A percentile compares a stretch with the other conserved stretches of the same genome.
These are phyloP conservation scores for Ditula angustiorana DNA, from an alignment of 2,888 invertebrate species.

Conservation along the genomic window DNA sequence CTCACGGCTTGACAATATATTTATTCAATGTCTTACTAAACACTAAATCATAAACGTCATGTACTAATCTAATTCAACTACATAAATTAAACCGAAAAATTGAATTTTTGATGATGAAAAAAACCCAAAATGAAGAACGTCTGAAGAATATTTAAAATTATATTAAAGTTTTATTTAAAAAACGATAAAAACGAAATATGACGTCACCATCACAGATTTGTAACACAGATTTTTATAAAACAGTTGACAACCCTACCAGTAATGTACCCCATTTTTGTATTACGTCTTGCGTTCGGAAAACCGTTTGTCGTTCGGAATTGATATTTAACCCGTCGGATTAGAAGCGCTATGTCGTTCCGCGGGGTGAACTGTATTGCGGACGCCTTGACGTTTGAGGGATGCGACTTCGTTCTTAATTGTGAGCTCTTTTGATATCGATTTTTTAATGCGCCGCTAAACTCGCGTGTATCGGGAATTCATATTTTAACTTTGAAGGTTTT, in stretches of 20 bases:
- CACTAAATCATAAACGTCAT: too few relatives aligned
- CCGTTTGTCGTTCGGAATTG: slow-evolving; percentile 49
- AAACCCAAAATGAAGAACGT: too few relatives aligned
- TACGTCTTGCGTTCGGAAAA: slow-evolving; percentile 42
- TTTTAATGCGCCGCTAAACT: slow-evolving; percentile 44
- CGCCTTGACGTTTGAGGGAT: slow-evolving; percentile 77
- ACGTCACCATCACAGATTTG: too few relatives aligned
- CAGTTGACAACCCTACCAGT: background rate
- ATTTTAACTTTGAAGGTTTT: slow-evolving; percentile 12
- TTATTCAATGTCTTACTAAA: too few relatives aligned
- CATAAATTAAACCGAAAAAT: too few relatives aligned
- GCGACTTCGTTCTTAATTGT: slow-evolving; percentile 77
- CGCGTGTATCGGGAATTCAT: slow-evolving; percentile 36
- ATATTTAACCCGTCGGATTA: slow-evolving; percentile 49
- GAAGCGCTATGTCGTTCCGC: slow-evolving; percentile 38
- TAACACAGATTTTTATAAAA: too few relatives aligned
- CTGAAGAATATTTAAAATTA: too few relatives aligned
- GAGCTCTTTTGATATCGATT: slow-evolving; percentile 79
- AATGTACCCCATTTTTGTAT: slow-evolving; percentile 46
- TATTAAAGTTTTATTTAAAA: too few relatives aligned
- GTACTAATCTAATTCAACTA: too few relatives aligned
- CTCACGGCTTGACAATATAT: too few relatives aligned
- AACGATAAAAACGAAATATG: too few relatives aligned
- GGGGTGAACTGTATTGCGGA: slow-evolving; percentile 36
- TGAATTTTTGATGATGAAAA: too few relatives aligned